phyloP scores from a whole-genome alignment of 2,888 invertebrate genomes.

The Elysia crispata region DNA sequence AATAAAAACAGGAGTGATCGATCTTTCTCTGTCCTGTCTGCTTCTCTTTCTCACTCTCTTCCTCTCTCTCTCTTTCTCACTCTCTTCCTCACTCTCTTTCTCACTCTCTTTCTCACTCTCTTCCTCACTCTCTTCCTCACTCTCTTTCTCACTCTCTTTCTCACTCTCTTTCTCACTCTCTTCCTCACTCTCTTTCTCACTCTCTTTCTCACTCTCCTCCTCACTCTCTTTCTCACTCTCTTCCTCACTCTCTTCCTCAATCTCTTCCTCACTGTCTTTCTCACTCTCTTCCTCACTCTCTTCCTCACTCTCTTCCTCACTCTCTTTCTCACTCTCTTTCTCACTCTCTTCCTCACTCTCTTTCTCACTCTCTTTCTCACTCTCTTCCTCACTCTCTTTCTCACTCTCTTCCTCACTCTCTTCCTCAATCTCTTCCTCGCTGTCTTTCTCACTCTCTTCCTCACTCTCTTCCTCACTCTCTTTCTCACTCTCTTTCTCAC shows the following conservation, averaged over 20 bases:
- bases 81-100: neutral
- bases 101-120: neutral
- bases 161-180: no score
- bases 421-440: no score
- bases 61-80: no score
- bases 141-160: neutral
- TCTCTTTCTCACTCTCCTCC: no score
- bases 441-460: neutral
- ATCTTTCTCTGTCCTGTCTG: no score
- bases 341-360: neutral
- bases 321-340: neutral
- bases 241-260: neutral
- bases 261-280: no score
- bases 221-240: neutral
- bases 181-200: neutral
- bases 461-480: no score
- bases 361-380: no score
- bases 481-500: neutral
- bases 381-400: neutral
- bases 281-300: neutral
- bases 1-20: no score
- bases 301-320: no score
- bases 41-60: neutral
- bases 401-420: neutral
- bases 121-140: neutral